phyloP scores from a whole-genome alignment of 2,888 invertebrate species.

The Ephialtes manifestator region DNA sequence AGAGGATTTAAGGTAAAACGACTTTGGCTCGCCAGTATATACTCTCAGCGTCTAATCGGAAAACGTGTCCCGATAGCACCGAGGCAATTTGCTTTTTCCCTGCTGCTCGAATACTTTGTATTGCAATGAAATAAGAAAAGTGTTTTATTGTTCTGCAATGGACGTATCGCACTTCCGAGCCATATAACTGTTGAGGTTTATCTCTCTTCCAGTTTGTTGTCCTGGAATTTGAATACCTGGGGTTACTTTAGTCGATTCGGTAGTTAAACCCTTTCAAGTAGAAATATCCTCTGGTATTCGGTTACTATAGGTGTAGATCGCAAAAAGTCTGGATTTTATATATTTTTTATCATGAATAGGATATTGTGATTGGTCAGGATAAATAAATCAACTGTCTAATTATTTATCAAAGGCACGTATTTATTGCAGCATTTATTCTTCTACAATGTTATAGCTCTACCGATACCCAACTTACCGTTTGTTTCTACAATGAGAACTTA shows the following conservation, averaged over 20 bases:
- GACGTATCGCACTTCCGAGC: constrained; percentile 46
- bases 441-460: too few species aligned
- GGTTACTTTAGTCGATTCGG: constrained; percentile 41
- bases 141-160: constrained; percentile 46
- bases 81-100: constrained; percentile 48
- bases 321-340: not conserved
- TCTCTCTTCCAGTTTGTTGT: constrained; percentile 55
- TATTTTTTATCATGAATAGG: not conserved
- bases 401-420: too few species aligned
- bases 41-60: constrained; percentile 47
- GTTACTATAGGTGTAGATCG: not conserved
- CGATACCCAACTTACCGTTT: too few species aligned
- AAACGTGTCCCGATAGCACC: constrained; percentile 54
- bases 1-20: constrained; percentile 53
- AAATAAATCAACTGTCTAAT: too few species aligned
- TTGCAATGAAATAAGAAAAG: constrained; percentile 53
- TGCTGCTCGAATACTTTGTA: constrained; percentile 43
- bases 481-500: too few species aligned
- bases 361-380: not conserved
- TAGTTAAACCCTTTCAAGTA: constrained; percentile 53
- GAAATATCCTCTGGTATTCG: constrained; percentile 42
- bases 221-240: constrained; percentile 51
- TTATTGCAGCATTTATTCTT: too few species aligned
- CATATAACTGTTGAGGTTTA: constrained; percentile 61
- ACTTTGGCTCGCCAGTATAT: constrained; percentile 24